Base-by-base conservation (phyloP, 2,113 vertebrate species). In the Camelus bactrianus region DNA sequence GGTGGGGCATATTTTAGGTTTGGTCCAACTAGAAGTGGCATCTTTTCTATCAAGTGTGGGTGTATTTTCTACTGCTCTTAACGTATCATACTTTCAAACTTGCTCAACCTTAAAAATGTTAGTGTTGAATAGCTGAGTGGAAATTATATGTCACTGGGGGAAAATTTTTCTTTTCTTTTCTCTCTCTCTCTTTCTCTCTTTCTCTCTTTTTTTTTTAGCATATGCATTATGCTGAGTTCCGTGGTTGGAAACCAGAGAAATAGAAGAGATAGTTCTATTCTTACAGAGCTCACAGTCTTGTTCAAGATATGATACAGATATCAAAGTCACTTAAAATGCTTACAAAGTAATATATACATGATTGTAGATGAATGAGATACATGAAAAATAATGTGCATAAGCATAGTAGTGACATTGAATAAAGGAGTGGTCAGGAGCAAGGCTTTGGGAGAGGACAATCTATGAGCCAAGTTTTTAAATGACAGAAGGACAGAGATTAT, bases 61-160 rank as follows among this genome's bases (percentile, higher is more conserved):
- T 97, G 65, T 97, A 90, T 96, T 97, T 97, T 97, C 65, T 96
- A 62, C 80, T 95, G 62, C 35, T 94, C 65, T 96, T 96, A 97
- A 94, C 92, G 90, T 85, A 95, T 84, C 93, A 97, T 95, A 91
- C 92, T 97, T 95, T 97, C 88, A 96, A 88, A 90, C 52, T 97
- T 95, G 75, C 48, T 95, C 58, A 92, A 77, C 76, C 81, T 96
- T 93, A 95, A 96, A 97, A 96, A 95, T 96, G 70, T 96, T 97
- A 92, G 48, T 89, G 69, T 96, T 97, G 94, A 96, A 92, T 92
- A 92, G 67, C 65, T 97, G 62, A 90, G 60, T 97, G 94, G 87
- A 97, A 98, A 97, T 96, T 97, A 72, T 79, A 96, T 83, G 83
- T 95, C 89, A 95, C 56, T 93, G 81, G 48, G 46, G 62, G 1